Evolutionary conservation across 2,797 vertebrate species (phyloP), one percentile per base, ranked within the genome.

Genomic region (Girardinus metallicus): DNA sequence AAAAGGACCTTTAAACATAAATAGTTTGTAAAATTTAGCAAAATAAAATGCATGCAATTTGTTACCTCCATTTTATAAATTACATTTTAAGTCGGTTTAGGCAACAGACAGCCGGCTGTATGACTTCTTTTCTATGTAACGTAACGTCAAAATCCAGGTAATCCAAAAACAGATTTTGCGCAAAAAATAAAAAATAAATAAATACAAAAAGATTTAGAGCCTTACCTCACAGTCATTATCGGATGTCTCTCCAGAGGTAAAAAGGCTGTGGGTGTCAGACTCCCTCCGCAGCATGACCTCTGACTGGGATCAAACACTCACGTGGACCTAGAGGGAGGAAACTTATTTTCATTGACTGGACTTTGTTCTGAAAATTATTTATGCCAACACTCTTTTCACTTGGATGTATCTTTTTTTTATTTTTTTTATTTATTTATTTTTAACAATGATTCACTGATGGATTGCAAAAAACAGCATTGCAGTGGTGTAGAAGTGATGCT

Each of bases 141-240:
- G 73, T 53, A 49, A 5, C 31, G 43, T 73, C 64, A 41, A 43
- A 23, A 60, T 7, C 15, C 46, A 76, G 29, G 7, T 47, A 29
- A n/a, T 43, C 68, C 36, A 5, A 46, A n/a, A 23, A 1, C 21
- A 13, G 29, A 31, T 10, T 1, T 11, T 31, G 34, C 13, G 12
- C 9, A 43, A 29, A 16, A n/a, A 10, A 43, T 5, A 16, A 6
- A 31, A 11, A 29, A 26, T 13, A 46, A 4, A 46, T 8, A 7
- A 49, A 49, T 8, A 7, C 11, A 9, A 77, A 55, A 9, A 53
- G 80, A 74, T 51, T 47, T 43, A 57, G 12, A 57, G 64, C 18
- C 88, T 88, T 91, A 96, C 96, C 95, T 95, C 94, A 77, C 92
- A 93, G 89, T 95, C 93, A 78, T 95, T 92, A 90, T 95, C 92